These are phyloP conservation scores for Formica aserva DNA, from an alignment of 2,888 invertebrate genomes.

Conservation along the genomic window DNA sequence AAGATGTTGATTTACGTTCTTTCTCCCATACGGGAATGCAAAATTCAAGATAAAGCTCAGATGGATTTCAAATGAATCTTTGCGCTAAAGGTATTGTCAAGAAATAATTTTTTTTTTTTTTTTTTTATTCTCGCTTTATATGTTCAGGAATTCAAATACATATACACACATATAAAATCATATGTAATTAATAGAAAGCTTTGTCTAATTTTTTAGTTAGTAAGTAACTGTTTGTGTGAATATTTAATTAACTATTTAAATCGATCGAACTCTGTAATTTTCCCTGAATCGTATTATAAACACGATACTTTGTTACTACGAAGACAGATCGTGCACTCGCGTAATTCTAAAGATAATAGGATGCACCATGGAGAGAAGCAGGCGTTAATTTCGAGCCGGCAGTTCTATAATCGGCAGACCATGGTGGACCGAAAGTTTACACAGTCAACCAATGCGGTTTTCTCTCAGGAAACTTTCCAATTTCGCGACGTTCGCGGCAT, in stretches of 20 bases:
- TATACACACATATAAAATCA: not conserved
- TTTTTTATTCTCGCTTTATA: not conserved
- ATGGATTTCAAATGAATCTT: not conserved
- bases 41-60: not conserved
- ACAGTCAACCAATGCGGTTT: conserved; percentile 8
- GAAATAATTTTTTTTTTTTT: not conserved
- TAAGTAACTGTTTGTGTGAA: not conserved
- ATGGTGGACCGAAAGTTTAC: conserved; percentile 19
- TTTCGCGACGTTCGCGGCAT: conserved; percentile 49
- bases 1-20: conserved; percentile 33
- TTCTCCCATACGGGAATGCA: not conserved
- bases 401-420: conserved; percentile 31
- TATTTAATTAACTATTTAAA: not conserved
- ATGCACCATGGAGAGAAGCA: not conserved
- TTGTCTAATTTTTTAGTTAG: not conserved
- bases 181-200: not conserved
- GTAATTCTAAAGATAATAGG: conserved; percentile 1
- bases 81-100: not conserved
- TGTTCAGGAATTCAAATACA: not conserved
- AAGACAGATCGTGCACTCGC: not conserved
- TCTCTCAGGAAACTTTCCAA: conserved; percentile 67
- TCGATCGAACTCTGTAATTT: not conserved
- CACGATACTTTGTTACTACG: not conserved
- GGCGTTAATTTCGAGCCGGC: conserved; percentile 39
- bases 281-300: not conserved